These are phyloP conservation scores for Cryptophagus acutangulus DNA, from an alignment of 2,888 invertebrate genomes.

Conservation along the genomic window DNA sequence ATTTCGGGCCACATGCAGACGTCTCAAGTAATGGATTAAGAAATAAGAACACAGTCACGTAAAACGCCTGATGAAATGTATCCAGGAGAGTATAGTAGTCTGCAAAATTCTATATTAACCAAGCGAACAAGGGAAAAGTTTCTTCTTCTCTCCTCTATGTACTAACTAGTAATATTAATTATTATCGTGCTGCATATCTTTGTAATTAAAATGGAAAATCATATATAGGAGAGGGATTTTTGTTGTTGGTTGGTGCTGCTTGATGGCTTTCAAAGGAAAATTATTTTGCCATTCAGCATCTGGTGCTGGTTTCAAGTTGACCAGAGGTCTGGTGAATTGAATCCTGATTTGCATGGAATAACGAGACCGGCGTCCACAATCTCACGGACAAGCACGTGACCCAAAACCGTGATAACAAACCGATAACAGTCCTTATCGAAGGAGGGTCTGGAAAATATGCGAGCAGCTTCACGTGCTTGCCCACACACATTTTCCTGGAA, in stretches of 20 bases:
- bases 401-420: constrained; percentile 21
- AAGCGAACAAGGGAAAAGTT: constrained; percentile 13
- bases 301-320: constrained; percentile 27
- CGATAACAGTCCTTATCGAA: constrained; percentile 12
- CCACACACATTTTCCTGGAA: constrained; percentile 16
- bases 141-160: no score
- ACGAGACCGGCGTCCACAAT: constrained; percentile 36
- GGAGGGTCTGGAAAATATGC: background rate
- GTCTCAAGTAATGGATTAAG: constrained; percentile 44
- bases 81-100: constrained; percentile 17
- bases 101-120: background rate
- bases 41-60: constrained; percentile 43
- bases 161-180: no score
- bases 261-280: no score
- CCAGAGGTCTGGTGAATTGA: constrained; percentile 33
- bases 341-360: constrained; percentile 42
- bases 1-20: constrained; percentile 44
- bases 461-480: background rate
- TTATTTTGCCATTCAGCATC: constrained; percentile 25
- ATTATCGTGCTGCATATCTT: no score
- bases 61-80: constrained; percentile 38
- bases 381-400: constrained; percentile 35
- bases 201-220: no score
- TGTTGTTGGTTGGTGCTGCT: no score
- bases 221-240: no score